These are phyloP conservation scores for Leptopilina clavipes DNA, from an alignment of 1,140 invertebrate genomes.

Conservation along the genomic window DNA sequence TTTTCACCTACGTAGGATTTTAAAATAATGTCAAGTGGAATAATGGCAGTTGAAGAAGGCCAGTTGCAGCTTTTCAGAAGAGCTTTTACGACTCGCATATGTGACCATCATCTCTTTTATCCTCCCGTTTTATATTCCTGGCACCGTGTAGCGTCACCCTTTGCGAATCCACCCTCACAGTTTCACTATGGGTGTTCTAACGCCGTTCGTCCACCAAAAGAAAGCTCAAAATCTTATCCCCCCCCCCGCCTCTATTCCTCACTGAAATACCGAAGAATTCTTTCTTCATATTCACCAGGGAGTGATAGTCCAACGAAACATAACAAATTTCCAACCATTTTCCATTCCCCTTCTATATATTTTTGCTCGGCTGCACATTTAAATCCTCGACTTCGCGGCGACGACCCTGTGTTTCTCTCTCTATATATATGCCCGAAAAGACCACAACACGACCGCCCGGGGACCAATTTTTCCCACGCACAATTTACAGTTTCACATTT, in stretches of 20 bases:
- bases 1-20: background rate
- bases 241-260: background rate
- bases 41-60: background rate
- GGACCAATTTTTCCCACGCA: constrained; percentile 75
- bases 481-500: constrained; percentile 76
- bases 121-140: constrained; percentile 66
- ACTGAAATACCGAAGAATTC: constrained; percentile 60
- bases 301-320: constrained; percentile 70
- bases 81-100: constrained; percentile 64
- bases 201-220: background rate
- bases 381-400: constrained; percentile 66
- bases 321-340: constrained; percentile 68
- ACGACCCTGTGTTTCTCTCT: constrained; percentile 50
- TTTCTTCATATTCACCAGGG: constrained; percentile 72
- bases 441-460: constrained; percentile 66
- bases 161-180: constrained; percentile 40
- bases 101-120: constrained; percentile 63
- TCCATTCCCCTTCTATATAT: constrained; percentile 45
- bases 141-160: constrained; percentile 49
- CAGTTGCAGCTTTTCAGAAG: constrained; percentile 42
- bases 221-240: constrained; percentile 34
- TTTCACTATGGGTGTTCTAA: constrained; percentile 20
- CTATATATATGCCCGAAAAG: constrained; percentile 35
- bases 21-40: background rate
- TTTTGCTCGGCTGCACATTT: constrained; percentile 68